Evolutionary conservation across 2,113 vertebrate species (phyloP), one percentile per base, ranked within the genome.

Genomic region (Gasterosteus nipponicus): DNA sequence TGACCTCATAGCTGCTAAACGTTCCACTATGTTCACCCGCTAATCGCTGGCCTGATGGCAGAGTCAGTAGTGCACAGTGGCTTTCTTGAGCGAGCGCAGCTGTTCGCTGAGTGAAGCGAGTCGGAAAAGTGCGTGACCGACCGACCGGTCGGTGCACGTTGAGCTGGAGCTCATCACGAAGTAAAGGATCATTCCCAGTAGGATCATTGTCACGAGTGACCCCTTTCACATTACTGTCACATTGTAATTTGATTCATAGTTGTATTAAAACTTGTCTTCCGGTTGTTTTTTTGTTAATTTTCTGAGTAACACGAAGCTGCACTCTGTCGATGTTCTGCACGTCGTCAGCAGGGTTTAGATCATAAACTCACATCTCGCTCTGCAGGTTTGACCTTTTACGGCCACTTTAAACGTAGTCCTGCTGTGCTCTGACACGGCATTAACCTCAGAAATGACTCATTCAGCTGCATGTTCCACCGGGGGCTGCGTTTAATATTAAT

Each of bases 241-340:
- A 8, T 10, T n/a, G 19, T 51, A 7, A n/a, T 51, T 51, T 51
- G 19, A 19, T 19, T n/a, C 8, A 53, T 53, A 22, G 49, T 53
- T 53, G 1, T n/a, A 1, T 53, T 22, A 10, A 53, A 53, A 53
- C 19, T 51, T n/a, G n/a, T 39, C 73, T 85, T 88, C 82, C 87
- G 81, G 74, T 78, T 83, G 71, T 70, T 85, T 81, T 82, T 82
- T 83, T 69, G 74, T 85, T 86, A 76, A 72, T 56, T 56, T 88
- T 89, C 81, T 84, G 72, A 88, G 78, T 88, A 84, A 81, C 87
- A 81, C 71, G 33, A 75, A 63, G 70, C 81, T 65, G 66, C 71
- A 82, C 76, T 81, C 80, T 85, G 79, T 69, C 86, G 90, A 92
- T 69, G 78, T 90, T 87, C 82, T 83, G 82, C 69, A 80, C 75